Base-by-base conservation (phyloP, 2,888 invertebrate species). In the Drosophila anceps region DNA sequence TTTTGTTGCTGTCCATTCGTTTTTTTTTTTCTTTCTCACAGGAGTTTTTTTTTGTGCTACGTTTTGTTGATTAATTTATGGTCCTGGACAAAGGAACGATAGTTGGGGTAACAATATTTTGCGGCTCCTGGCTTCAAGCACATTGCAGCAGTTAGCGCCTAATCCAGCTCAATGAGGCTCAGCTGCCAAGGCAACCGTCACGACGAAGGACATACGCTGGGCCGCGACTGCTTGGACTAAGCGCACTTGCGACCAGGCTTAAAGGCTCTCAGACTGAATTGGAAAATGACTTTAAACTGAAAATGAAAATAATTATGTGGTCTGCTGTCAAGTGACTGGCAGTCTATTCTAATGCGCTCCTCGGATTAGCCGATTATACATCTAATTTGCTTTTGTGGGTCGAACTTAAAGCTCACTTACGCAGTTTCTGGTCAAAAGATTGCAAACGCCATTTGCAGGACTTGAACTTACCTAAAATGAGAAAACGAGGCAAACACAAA, bases 101-200 rank as follows among this genome's bases (percentile, higher is more conserved):
- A 39, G 48, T 57, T 46, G 44, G 24, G 58, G 29, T 57, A 51
- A 59, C 60, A 68, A 69, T 69, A 78, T 78, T 79, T 70, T 70
- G 69, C 63, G 82, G 73, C 69, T 57, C 67, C 65, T 53, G 54
- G 41, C 51, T 54, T 76, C 75, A 73, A 88, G 79, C 85, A 86
- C 84, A 85, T 74, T 75, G 70, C 69, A 59, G 84, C 81, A 88
- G 82, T 89, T 88, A 84, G 73, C 75, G 85, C 71, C 76, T 88
- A 86, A 86, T 89, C 90, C 86, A 70, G 85, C 90, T 89, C 88
- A 89, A 82, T 76, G 73, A 67, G 72, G 81, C 78, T 89, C 70
- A 89, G 84, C 68, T 65, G 74, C 60, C 67, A 60, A 51, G 58
- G 69, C 59, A 66, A 58, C 60, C 35, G n/a, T 6, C 37, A 69